Base-by-base conservation (phyloP, 2,888 invertebrate genomes). In the Zaprionus bogoriensis region DNA sequence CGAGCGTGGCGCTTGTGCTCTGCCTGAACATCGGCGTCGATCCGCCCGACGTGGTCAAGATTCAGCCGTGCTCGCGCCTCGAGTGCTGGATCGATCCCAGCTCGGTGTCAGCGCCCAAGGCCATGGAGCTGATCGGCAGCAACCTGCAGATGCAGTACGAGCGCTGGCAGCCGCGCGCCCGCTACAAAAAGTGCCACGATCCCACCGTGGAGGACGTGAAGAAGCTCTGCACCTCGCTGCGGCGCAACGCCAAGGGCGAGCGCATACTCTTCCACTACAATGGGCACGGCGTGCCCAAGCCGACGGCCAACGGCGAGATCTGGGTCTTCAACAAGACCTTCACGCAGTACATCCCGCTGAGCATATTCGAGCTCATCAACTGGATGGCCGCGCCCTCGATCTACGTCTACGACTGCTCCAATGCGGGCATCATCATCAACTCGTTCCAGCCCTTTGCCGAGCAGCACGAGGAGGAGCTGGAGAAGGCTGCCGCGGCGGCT, bases 331-430 rank as follows among this genome's bases (percentile, higher is more conserved):
- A 99, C 92, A 94, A 98, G 95, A 96, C 95, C 28, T 99, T 98
- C 91, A 99, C 99, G 3, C 99, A 99, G 92, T 99, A 99, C 93
- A 99, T 99, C 92, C 99, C 99, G 42, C 92, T 99, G 87, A 99
- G 99, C 53, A 95, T 99, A 77, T 99, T 98, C 91, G 99, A 99
- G 92, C 93, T 99, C 61, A 99, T 99, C 93, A 95, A 96, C 42
- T 99, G 99, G 99, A 98, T 99, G 98, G 98, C 98, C 54, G 96
- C 97, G 58, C 99, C 99, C 0, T 99, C 99, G 50, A 98, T 99
- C 70, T 99, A 99, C 92, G 99, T 99, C 19, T 99, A 98, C 91
- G 99, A 99, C 92, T 99, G 99, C 92, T 98, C 98, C 55, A 98
- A 98, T 92, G 99, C 99, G 10, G 99, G 99, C 62, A 96, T 98